Evolutionary conservation across 1,140 invertebrate species (phyloP).

Genomic region (Leptinotarsa lineolata): DNA sequence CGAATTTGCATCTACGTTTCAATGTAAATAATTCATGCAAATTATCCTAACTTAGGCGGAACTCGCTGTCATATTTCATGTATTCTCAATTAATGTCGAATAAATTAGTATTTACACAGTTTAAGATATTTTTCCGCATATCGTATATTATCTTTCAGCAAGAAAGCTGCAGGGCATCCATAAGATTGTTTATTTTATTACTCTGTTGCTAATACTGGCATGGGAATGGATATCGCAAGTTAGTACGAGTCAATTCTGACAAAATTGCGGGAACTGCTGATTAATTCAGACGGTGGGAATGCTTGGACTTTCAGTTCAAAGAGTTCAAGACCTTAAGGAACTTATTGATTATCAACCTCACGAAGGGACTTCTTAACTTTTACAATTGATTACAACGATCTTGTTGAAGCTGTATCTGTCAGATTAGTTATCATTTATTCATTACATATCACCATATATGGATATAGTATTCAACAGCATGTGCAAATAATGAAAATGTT

Average conservation of each 20-base stretch:
- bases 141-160: not conserved
- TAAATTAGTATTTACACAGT: not conserved
- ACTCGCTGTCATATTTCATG: not conserved
- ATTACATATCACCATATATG: no score
- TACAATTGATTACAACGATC: no score
- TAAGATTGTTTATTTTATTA: conserved; percentile 5
- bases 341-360: no score
- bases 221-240: not conserved
- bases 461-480: no score
- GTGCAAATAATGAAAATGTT: no score
- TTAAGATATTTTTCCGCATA: conserved; percentile 4
- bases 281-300: not conserved
- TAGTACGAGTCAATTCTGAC: not conserved
- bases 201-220: not conserved
- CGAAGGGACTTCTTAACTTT: no score
- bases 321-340: no score
- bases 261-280: not conserved
- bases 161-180: not conserved
- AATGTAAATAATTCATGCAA: not conserved
- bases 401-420: no score
- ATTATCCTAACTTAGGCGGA: not conserved
- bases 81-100: not conserved
- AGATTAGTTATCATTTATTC: no score
- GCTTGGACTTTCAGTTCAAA: no score
- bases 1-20: not conserved